These are phyloP conservation scores for Synanthedon andrenaeformis DNA, from an alignment of 2,888 invertebrate species.

Conservation along the genomic window DNA sequence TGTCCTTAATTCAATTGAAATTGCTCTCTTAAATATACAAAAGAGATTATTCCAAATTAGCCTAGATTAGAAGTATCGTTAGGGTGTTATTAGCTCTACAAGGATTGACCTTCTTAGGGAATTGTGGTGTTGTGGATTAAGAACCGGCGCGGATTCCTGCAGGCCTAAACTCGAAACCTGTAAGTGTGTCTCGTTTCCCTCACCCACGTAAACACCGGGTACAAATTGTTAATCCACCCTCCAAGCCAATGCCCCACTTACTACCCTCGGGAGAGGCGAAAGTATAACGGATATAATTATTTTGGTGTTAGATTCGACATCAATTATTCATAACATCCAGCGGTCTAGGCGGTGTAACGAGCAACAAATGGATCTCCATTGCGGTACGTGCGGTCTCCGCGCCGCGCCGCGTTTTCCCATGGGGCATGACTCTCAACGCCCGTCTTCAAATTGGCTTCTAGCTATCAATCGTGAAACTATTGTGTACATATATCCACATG, in stretches of 20 bases:
- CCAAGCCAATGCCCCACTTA: conserved; percentile 9
- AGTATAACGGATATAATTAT: conserved; percentile 21
- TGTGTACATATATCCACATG: not conserved
- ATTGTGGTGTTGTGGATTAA: too few relatives aligned
- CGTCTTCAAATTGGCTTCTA: conserved; percentile 2
- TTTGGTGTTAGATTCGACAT: conserved; percentile 19
- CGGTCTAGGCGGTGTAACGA: conserved; percentile 30
- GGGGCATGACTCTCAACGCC: conserved; percentile 4
- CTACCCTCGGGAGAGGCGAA: conserved; percentile 14
- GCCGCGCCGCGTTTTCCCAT: conserved; percentile 8
- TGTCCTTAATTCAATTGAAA: too few relatives aligned
- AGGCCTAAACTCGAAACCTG: too few relatives aligned
- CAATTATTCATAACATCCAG: conserved; percentile 47
- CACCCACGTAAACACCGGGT: too few relatives aligned
- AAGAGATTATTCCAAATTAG: too few relatives aligned
- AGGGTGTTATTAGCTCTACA: too few relatives aligned
- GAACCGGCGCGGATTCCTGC: too few relatives aligned
- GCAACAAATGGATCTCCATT: conserved; percentile 28
- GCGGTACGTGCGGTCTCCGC: conserved; percentile 9
- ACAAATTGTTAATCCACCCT: too few relatives aligned
- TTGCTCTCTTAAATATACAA: too few relatives aligned
- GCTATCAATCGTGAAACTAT: not conserved
- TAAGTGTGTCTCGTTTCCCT: too few relatives aligned
- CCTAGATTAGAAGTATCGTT: too few relatives aligned
- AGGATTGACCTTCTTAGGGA: too few relatives aligned